phyloP scores from a whole-genome alignment of 2,113 vertebrate species.

The Lipotes vexillifer region DNA sequence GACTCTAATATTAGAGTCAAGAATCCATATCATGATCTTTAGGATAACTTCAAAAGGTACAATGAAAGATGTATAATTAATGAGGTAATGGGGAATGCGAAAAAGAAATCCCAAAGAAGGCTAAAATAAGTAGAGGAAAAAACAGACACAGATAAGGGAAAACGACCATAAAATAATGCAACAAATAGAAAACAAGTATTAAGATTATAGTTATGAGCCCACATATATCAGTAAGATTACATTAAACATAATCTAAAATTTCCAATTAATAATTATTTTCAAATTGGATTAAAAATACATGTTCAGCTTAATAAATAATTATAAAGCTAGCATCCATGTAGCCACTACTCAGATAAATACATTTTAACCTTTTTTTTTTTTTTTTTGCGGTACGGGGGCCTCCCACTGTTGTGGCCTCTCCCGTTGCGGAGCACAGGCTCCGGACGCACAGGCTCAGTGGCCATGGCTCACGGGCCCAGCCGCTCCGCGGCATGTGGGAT shows the following conservation, averaged over 20 bases:
- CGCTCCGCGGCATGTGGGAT: too few species aligned
- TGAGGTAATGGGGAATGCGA: not conserved
- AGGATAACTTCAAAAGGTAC: not conserved
- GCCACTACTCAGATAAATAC: not conserved
- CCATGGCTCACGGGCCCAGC: too few species aligned
- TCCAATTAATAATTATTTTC: not conserved
- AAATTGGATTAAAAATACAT: not conserved
- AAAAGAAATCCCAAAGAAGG: not conserved
- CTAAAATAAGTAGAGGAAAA: not conserved
- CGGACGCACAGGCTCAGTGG: too few species aligned
- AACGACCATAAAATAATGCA: not conserved
- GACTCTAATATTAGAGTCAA: not conserved
- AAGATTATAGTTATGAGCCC: not conserved
- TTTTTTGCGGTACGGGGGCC: too few species aligned
- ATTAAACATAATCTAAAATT: not conserved
- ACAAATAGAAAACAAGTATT: not conserved
- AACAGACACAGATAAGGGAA: not conserved
- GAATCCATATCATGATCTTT: not conserved
- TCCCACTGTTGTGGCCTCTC: too few species aligned
- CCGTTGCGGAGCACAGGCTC: too few species aligned
- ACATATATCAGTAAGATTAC: not conserved
- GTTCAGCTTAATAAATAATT: not conserved
- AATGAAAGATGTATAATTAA: not conserved
- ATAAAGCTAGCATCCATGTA: not conserved
- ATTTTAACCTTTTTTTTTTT: not conserved